phyloP scores from a whole-genome alignment of 2,888 invertebrate genomes.

The Leptinotarsa haldemani region DNA sequence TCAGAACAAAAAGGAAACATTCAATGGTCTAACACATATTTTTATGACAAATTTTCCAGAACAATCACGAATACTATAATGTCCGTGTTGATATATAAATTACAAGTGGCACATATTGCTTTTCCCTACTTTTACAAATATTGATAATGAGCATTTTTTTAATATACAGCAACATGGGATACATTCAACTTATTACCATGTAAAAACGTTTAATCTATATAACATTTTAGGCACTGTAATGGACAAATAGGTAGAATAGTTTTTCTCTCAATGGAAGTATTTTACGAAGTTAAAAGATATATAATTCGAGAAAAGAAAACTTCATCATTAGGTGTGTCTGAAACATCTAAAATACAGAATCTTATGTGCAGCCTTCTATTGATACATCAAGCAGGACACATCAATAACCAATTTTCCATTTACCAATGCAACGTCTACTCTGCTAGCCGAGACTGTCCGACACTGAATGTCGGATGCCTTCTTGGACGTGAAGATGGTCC shows the following conservation, averaged over 20 bases:
- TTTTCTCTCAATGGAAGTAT: conserved; percentile 1
- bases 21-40: background rate
- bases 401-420: too few species aligned
- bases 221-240: conserved; percentile 40
- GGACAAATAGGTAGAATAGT: conserved; percentile 38
- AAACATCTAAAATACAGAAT: too few species aligned
- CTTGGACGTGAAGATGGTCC: too few species aligned
- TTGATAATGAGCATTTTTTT: conserved; percentile 42
- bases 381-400: too few species aligned
- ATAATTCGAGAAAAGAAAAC: too few species aligned
- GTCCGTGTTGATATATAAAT: conserved; percentile 23
- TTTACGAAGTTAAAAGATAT: background rate
- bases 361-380: too few species aligned
- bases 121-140: conserved; percentile 27
- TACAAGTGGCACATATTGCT: conserved; percentile 31
- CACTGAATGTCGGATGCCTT: too few species aligned
- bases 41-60: background rate
- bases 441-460: too few species aligned
- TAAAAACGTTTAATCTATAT: conserved; percentile 24
- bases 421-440: too few species aligned
- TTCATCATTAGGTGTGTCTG: too few species aligned
- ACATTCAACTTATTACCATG: conserved; percentile 26
- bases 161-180: conserved; percentile 42
- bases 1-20: background rate
- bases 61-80: conserved; percentile 17